Base-by-base conservation (phyloP, 2,888 invertebrate species). In the Mechanitis mazaeus region DNA sequence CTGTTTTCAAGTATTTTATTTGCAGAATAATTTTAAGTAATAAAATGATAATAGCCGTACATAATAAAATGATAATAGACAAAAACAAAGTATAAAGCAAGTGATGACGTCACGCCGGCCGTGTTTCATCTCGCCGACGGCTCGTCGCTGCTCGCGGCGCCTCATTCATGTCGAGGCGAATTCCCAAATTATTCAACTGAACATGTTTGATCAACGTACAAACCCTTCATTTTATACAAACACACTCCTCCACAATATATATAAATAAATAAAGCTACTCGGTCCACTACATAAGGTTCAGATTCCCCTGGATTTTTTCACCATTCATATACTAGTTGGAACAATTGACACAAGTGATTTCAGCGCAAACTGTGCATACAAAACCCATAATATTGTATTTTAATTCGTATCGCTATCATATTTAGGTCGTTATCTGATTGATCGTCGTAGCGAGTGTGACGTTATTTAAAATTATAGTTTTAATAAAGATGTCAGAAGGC, bases 341-440 rank as follows among this genome's bases (percentile, higher is more conserved):
- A 76, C 74, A 77, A 83, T 87, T 88, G 85, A 86, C 87, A 85
- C 88, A 87, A 86, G 84, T 87, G 88, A 77, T 72, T 75, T 72
- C 72, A 60, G 67, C 72, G 70, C 73, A 74, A 66, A 64, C 73
- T 66, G 64, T 72, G 65, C 69, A 71, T 64, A 71, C 67, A 71
- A 63, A 58, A n/a, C 38, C n/a, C 33, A 45, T 42, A 61, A 65
- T 64, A 64, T 65, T 55, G 56, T 60, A 75, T 75, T 72, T 67
- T 69, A 63, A 65, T 66, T 66, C 74, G 62, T 80, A 77, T 71
- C 31, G 0, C 3, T 31, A 53, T 53, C 9, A 31, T 33, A 12
- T 56, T 80, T 84, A 66, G 71, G 81, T 71, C 55, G 65, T 54
- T 60, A 70, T 72, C 78, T 73, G 70, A 78, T 75, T 75, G 75